A percentile compares a stretch with the other conserved stretches of the same genome.
Evolutionary conservation across 64 coral and sea anemone genomes (phyloP).

Genomic region (Actinia equina): DNA sequence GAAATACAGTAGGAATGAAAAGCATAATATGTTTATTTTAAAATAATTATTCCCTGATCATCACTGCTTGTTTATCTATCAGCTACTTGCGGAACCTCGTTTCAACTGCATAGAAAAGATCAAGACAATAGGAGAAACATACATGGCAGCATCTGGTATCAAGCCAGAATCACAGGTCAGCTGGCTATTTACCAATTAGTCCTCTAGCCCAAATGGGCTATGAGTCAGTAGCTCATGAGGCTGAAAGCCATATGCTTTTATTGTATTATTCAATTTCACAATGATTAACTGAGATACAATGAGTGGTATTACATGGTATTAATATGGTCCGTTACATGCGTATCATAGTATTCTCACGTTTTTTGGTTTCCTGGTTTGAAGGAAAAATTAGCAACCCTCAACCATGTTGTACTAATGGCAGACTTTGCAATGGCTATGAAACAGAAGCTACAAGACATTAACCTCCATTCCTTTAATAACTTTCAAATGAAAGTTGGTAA

Average conservation of each 20-base stretch:
- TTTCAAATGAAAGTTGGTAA: slow-evolving; percentile 99
- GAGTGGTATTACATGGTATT: no score
- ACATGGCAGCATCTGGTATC: slow-evolving; percentile 98
- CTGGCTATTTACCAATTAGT: background rate
- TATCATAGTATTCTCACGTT: background rate
- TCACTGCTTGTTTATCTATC: background rate
- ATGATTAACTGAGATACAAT: background rate
- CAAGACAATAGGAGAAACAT: slow-evolving; percentile 98
- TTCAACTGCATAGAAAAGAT: slow-evolving; percentile 98
- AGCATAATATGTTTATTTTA: no score
- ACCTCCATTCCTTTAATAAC: slow-evolving; percentile 92
- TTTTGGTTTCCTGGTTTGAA: slow-evolving; percentile 4
- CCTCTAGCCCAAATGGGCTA: no score
- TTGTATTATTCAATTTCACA: no score
- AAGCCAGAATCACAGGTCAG: slow-evolving; percentile 94
- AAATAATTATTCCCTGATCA: no score
- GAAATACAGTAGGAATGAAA: background rate
- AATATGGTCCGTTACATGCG: no score
- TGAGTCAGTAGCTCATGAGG: no score
- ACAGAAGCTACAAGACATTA: slow-evolving; percentile 90
- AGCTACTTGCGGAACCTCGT: slow-evolving; percentile 88
- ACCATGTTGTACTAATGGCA: slow-evolving; percentile 81
- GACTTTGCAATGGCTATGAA: slow-evolving; percentile 99
- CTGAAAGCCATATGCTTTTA: no score
- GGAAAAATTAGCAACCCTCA: slow-evolving; percentile 90